Conservation (phyloP, 2,797 vertebrate genomes). For the Rhinophrynus dorsalis region DNA sequence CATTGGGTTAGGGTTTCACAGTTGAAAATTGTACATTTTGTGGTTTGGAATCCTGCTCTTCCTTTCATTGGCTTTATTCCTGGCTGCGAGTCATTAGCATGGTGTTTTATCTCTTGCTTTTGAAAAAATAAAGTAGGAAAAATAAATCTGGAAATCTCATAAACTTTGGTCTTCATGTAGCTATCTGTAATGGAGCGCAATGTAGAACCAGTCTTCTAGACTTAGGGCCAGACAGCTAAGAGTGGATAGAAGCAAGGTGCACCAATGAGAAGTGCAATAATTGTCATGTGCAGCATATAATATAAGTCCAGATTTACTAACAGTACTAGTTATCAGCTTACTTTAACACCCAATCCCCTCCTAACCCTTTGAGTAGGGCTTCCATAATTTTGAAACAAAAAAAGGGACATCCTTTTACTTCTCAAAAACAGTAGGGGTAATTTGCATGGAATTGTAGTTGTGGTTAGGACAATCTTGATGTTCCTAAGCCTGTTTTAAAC, state of each 20-base stretch:
- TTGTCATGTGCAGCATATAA: not conserved
- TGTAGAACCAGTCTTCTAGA: not conserved
- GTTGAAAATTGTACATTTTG: conserved; percentile 49
- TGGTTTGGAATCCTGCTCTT: conserved; percentile 32
- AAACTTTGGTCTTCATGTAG: conserved; percentile 41
- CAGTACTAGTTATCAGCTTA: no score
- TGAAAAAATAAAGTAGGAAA: not conserved
- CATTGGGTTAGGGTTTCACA: conserved; percentile 47
- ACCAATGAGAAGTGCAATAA: not conserved
- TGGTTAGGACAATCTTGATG: no score
- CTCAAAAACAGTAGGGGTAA: no score
- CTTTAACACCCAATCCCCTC: no score
- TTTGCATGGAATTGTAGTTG: no score
- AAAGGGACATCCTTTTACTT: no score
- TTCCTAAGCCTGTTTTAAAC: no score
- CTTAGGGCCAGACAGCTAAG: not conserved
- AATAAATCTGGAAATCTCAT: not conserved
- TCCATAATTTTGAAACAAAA: no score
- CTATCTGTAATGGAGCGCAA: conserved; percentile 44
- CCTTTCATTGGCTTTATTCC: conserved; percentile 35
- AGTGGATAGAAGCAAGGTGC: not conserved
- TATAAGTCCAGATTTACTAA: no score
- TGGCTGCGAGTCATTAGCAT: conserved; percentile 3
- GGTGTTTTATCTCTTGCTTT: conserved; percentile 19
- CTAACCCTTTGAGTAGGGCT: no score